Base-by-base conservation (phyloP, 2,797 vertebrate genomes). In the Holocentrus rufus region DNA sequence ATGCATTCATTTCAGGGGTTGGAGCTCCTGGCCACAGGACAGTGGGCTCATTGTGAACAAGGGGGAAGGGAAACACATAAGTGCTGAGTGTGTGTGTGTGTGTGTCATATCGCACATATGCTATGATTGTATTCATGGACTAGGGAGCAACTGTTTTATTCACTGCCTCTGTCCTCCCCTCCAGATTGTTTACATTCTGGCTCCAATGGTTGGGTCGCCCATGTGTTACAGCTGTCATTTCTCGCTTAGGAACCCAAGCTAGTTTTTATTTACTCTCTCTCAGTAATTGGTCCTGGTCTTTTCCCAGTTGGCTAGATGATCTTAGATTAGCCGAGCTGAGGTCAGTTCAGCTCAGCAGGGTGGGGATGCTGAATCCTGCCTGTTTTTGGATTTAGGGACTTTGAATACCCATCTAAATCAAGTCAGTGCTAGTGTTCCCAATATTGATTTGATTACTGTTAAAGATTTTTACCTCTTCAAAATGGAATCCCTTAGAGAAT, bases 1-100 rank as follows among this genome's bases (percentile, higher is more conserved):
- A 80, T 84, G 81, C 72, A 30, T 85, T 76, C 57, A 31, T n/a
- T 49, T 55, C 76, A 64, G 59, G 64, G 65, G 30, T 31, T 66
- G 50, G 62, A 56, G 59, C 65, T 65, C 23, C 39, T 53, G 69
- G 82, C 18, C 46, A 57, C 79, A 69, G 74, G 30, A 81, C 59
- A 76, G 69, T 62, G 57, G 66, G 34, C 47, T 84, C 84, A 83
- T 86, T 89, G 87, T 90, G 63, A 47, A 31, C 1, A 49, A 70
- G 46, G 60, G 67, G 59, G 34, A 67, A 58, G 54, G 64, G 47
- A 1, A 49, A 47, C n/a, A 46, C 9, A 23, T 18, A 50, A 54
- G 18, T 2, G 6, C 47, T 61, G 7, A 30, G 15, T 47, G 42
- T 62, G 39, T 18, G 15, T 60, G 7, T 27, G 15, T 49, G 44